Base-by-base conservation (phyloP, 2,113 vertebrate genomes). In the Sebastes schlegelii region DNA sequence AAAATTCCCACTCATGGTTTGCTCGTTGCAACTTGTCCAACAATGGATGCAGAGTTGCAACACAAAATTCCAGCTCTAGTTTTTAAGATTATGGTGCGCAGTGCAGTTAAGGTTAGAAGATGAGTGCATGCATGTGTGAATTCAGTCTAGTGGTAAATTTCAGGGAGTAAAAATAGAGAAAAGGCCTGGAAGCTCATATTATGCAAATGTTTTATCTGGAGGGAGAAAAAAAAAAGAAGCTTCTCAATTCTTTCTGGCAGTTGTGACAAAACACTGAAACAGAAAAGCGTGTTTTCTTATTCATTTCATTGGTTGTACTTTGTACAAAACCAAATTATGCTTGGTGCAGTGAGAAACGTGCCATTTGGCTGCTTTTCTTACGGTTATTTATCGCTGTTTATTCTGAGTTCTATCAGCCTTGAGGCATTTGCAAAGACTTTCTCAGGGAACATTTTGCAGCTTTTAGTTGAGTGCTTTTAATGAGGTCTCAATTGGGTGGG, bases 401-500 rank as follows among this genome's bases (percentile, higher is more conserved):
- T 88, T 90, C 88, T 85, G 71, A 90, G 79, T 77, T 83, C 46
- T 78, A 58, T 88, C 83, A 79, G 90, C 87, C 83, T 77, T 48
- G 77, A 91, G 85, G 85, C 71, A 60, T 80, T 88, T 84, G 62
- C 69, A 89, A 79, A 85, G 70, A 89, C 83, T 86, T 88, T 85
- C 85, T 88, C 76, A 3, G 74, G 12, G 13, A 88, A 62, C 77
- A 51, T 86, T 89, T 84, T 63, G 12, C 52, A 68, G 83, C 74
- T 89, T 82, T 83, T 80, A 82, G 82, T 71, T 88, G 51, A n/a
- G 61, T 1, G 54, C 17, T 13, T 88, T 90, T 92, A 89, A 91
- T 89, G 88, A 89, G 84, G 81, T 87, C 89, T 88, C 84, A 75
- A 90, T 88, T 91, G 88, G 90, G 92, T 79, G 91, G 89, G 89